Conservation (phyloP, 1,140 invertebrate genomes). For the Atopsyche davidsoni region DNA sequence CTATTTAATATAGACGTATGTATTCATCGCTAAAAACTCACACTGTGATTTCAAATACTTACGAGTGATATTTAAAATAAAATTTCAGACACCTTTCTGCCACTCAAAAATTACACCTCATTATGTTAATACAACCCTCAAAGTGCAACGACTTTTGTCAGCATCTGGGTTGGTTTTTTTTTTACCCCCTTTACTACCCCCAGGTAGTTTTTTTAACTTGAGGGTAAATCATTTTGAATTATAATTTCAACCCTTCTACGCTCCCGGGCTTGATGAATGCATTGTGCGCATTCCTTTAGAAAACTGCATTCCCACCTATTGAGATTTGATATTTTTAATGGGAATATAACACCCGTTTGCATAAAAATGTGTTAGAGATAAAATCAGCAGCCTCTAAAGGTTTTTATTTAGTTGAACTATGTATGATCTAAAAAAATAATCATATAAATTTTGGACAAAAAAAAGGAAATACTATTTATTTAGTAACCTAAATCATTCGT, state of each 20-base stretch:
- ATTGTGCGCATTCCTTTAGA: constrained; percentile 21
- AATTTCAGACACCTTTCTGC: background rate
- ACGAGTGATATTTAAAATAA: background rate
- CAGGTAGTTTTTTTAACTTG: constrained; percentile 17
- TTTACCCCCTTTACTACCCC: constrained; percentile 8
- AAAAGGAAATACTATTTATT: too few species aligned
- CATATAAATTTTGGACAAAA: too few species aligned
- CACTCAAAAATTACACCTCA: background rate
- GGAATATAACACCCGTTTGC: constrained; percentile 27
- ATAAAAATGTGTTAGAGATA: constrained; percentile 22
- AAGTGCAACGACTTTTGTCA: constrained; percentile 18
- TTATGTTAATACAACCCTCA: constrained; percentile 17
- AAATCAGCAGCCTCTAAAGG: too few species aligned
- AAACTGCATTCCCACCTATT: constrained; percentile 27
- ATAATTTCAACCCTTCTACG: constrained; percentile 26
- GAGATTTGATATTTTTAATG: constrained; percentile 30
- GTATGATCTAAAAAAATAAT: too few species aligned
- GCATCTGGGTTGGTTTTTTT: constrained; percentile 22
- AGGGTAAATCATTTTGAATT: constrained; percentile 31
- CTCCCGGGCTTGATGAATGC: constrained; percentile 18
- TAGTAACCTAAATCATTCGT: too few species aligned
- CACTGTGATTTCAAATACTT: too few species aligned
- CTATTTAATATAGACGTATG: too few species aligned
- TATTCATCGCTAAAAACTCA: too few species aligned
- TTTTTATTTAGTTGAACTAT: too few species aligned